Evolutionary conservation across 2,888 invertebrate species (phyloP), one percentile per base, ranked within the genome.

Genomic region (Lypha dubia): DNA sequence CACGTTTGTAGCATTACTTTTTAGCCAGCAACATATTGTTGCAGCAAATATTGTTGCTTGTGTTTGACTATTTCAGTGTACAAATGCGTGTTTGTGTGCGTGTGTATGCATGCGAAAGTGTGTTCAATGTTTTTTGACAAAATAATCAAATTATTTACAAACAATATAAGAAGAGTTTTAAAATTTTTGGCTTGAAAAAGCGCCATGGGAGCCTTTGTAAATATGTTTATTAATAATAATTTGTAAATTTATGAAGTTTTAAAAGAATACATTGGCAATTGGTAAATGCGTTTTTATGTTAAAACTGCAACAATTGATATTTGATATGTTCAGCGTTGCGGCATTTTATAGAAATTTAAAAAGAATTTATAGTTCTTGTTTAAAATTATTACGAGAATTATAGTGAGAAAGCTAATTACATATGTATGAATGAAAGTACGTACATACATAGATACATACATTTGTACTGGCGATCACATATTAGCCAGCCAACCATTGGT

Each of bases 21-120:
- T 60, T 22, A 67, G 67, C 35, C 65, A 73, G 67, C 65, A 80
- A 80, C 79, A 80, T 74, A 74, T 80, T 73, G 73, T 67, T 80
- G 65, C 58, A 32, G 56, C 35, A 49, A 38, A 22, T 8, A 49
- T 11, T 32, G 24, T 51, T 35, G 58, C 7, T 20, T 24, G 32
- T 32, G 22, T 28, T 13, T 24, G 41, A 15, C 6, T 17, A 38
- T 17, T 32, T 9, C 35, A 9, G 22, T 15, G 28, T 20, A 0
- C 20, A 22, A 41, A 20, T 8, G 1, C 17, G 9, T 6, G 13
- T 35, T 7, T 41, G n/a, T 35, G 38, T 28, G 28, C 17, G 7
- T 9, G 5, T n/a, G 13, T 9, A 1, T 28, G 35, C 0, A 9
- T 28, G 22, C 35, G n/a, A 24, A 11, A 6, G 7, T 38, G 20